These are phyloP conservation scores for Auanema freiburgensis DNA, from an alignment of 2,888 invertebrate species.

Conservation along the genomic window DNA sequence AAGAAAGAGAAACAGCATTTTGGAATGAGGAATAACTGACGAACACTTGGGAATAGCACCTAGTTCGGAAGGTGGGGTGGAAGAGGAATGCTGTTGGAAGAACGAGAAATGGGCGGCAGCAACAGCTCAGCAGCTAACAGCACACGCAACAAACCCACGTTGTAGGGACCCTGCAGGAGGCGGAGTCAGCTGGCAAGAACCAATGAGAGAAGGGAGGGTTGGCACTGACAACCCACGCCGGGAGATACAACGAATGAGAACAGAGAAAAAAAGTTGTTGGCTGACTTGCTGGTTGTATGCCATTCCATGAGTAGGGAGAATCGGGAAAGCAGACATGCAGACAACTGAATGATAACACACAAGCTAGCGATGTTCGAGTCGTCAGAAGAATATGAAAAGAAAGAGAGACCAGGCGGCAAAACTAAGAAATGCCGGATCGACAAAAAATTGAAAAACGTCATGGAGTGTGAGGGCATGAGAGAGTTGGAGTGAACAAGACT, in stretches of 20 bases:
- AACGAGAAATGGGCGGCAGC: conserved; percentile 14
- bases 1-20: too few relatives aligned
- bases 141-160: conserved; percentile 28
- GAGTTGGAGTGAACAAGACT: not conserved
- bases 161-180: conserved; percentile 19
- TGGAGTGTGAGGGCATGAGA: conserved; percentile 7
- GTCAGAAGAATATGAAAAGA: not conserved
- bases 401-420: conserved; percentile 7
- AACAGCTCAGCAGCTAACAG: conserved; percentile 17
- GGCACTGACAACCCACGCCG: conserved; percentile 23
- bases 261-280: too few relatives aligned
- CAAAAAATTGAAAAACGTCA: conserved; percentile 4
- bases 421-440: conserved; percentile 8
- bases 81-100: not conserved
- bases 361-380: conserved; percentile 6
- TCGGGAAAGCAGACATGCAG: conserved; percentile 13
- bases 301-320: too few relatives aligned
- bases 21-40: too few relatives aligned
- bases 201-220: conserved; percentile 11
- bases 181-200: conserved; percentile 23
- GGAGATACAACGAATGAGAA: conserved; percentile 9
- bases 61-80: not conserved
- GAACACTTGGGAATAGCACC: too few relatives aligned
- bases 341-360: conserved; percentile 29
- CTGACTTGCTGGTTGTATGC: too few relatives aligned